A percentile compares a stretch with the other conserved stretches of the same genome.
These are phyloP conservation scores for Ictalurus furcatus DNA, from an alignment of 2,113 vertebrate genomes.

Conservation along the genomic window DNA sequence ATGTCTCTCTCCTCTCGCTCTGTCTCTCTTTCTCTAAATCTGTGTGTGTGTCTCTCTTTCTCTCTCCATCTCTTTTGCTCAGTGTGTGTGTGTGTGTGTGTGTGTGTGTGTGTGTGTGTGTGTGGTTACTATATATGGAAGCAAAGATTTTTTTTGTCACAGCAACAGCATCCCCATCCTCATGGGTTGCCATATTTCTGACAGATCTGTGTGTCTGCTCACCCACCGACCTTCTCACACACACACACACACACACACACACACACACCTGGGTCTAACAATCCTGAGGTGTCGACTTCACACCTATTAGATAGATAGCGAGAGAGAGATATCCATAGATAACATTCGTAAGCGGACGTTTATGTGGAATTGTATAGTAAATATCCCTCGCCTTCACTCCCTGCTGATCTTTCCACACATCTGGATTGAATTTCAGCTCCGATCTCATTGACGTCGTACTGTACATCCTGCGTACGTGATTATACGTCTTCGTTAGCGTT, in stretches of 20 bases:
- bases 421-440: background rate
- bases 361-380: no score
- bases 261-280: background rate
- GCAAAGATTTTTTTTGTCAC: slow-evolving; percentile 32
- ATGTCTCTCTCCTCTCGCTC: no score
- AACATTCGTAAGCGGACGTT: no score
- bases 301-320: no score
- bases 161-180: background rate
- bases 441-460: no score
- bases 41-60: background rate
- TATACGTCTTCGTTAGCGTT: background rate
- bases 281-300: background rate
- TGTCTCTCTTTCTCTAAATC: background rate
- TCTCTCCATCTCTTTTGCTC: background rate
- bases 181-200: background rate
- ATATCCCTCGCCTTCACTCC: no score
- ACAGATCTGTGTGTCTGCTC: background rate
- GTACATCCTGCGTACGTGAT: background rate
- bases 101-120: slow-evolving; percentile 13
- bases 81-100: background rate
- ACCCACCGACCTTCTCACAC: slow-evolving; percentile 16
- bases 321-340: no score
- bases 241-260: slow-evolving; percentile 9
- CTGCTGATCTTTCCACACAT: background rate
- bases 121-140: slow-evolving; percentile 35